These are phyloP conservation scores for Rattus rattus DNA, from an alignment of 2,113 vertebrate species.

Conservation along the genomic window DNA sequence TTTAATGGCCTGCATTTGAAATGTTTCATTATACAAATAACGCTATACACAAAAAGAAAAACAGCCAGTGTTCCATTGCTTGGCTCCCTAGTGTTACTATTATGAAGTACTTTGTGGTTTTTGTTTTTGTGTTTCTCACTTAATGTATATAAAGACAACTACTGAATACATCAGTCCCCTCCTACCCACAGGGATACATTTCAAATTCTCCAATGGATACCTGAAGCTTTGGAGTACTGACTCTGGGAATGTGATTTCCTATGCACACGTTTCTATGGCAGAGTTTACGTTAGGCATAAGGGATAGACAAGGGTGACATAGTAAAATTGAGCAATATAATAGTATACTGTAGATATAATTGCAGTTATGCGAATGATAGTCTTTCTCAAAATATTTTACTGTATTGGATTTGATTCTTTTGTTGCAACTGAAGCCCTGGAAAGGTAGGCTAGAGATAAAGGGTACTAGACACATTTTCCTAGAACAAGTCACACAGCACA, in stretches of 20 bases:
- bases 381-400: neutral
- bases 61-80: too few relatives aligned
- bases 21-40: neutral
- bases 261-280: neutral
- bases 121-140: neutral
- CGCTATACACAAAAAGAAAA: neutral
- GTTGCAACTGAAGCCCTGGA: neutral
- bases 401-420: too few relatives aligned
- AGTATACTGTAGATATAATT: neutral
- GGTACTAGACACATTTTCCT: neutral
- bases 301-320: neutral
- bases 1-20: neutral
- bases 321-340: too few relatives aligned
- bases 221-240: neutral
- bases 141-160: neutral
- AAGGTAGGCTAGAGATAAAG: neutral
- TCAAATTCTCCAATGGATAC: neutral
- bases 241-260: neutral
- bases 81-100: neutral
- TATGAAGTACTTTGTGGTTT: neutral
- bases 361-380: neutral
- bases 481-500: neutral
- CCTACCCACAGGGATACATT: neutral
- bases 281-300: neutral
- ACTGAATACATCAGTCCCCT: too few relatives aligned